Percentiles rank a stretch among this genome's conserved stretches.
phyloP scores from a whole-genome alignment of 2,113 vertebrate species.

The Artemisiospiza belli region DNA sequence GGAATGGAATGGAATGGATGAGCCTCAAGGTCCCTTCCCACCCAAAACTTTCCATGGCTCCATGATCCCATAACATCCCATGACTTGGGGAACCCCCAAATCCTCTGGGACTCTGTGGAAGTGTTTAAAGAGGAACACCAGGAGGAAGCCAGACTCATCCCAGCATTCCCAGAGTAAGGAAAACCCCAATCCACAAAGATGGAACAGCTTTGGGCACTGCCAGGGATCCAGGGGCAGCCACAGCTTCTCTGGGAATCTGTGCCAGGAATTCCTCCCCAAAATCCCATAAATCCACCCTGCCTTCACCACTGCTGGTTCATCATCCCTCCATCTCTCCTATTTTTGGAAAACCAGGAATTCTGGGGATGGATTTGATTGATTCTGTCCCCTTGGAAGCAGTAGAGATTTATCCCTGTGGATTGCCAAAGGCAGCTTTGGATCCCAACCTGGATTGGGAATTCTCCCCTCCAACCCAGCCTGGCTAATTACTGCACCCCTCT shows the following conservation, averaged over 20 bases:
- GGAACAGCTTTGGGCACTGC: not conserved
- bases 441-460: not conserved
- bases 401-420: not conserved
- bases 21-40: not conserved
- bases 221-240: not conserved
- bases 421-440: not conserved
- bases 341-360: not conserved
- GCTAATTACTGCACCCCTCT: not conserved
- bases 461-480: not conserved
- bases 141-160: not conserved
- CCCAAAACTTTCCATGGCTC: not conserved
- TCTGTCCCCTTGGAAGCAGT: accelerated
- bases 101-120: not conserved
- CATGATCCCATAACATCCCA: accelerated
- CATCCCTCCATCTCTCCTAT: not conserved
- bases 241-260: not conserved
- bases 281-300: not conserved
- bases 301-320: not conserved
- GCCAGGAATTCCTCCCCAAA: not conserved
- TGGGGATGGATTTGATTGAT: not conserved
- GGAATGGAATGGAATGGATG: not conserved
- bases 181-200: accelerated
- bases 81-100: accelerated
- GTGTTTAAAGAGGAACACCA: not conserved
- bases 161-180: not conserved